These are phyloP conservation scores for Turdus rufiventris DNA, from an alignment of 2,113 vertebrate species.

Conservation along the genomic window DNA sequence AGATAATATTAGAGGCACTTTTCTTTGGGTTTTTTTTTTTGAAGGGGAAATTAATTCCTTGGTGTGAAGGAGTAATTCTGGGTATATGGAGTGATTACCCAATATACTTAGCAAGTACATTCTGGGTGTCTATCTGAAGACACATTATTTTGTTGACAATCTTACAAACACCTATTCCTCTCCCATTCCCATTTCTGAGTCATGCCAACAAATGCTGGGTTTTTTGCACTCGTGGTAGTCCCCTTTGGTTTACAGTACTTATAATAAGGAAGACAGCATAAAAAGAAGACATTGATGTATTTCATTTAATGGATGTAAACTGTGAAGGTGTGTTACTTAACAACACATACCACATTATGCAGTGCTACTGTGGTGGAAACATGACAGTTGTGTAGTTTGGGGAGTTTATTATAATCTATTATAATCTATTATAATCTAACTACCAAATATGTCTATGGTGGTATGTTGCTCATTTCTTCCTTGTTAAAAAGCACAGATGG, in stretches of 20 bases:
- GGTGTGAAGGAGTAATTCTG: background rate
- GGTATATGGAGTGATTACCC: background rate
- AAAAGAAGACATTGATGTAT: background rate
- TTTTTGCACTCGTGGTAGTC: background rate
- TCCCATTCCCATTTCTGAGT: background rate
- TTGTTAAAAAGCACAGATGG: background rate
- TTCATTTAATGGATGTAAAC: background rate
- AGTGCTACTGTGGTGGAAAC: background rate
- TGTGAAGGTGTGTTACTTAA: background rate
- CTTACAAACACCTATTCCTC: background rate
- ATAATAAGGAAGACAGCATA: background rate
- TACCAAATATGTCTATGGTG: background rate
- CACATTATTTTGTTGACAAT: background rate
- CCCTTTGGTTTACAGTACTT: background rate
- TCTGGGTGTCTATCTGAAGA: background rate
- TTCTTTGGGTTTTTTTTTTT: background rate
- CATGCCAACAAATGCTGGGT: background rate
- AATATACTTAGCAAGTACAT: background rate
- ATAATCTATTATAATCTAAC: background rate
- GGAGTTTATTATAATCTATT: background rate
- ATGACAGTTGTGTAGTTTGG: background rate
- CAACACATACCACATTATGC: background rate
- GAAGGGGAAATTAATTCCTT: background rate
- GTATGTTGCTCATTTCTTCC: background rate
- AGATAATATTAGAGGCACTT: background rate